Conservation (phyloP, 2,888 invertebrate species). For the Habrosyne pyritoides region DNA sequence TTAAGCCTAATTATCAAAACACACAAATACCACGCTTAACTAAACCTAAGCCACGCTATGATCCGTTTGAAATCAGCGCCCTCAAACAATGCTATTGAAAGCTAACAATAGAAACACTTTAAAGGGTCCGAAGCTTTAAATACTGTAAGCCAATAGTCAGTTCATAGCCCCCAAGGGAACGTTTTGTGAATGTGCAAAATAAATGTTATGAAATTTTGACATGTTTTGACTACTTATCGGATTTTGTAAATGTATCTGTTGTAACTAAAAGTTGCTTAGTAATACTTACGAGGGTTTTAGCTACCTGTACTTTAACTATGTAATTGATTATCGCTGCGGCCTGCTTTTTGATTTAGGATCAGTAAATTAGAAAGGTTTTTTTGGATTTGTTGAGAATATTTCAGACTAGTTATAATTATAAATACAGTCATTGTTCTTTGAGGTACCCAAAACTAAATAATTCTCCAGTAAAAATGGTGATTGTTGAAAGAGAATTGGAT, state of each 20-base stretch:
- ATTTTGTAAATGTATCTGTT: constrained; percentile 44
- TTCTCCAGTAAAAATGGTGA: no score
- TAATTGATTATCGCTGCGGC: constrained; percentile 12
- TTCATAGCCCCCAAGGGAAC: constrained; percentile 52
- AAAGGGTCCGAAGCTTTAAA: constrained; percentile 52
- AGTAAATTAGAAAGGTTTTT: not conserved
- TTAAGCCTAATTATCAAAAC: not conserved
- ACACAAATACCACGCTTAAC: constrained; percentile 10
- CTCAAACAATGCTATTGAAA: constrained; percentile 35
- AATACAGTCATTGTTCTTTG: no score
- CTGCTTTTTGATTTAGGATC: not conserved
- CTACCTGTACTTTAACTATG: constrained; percentile 56
- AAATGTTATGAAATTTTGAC: constrained; percentile 66
- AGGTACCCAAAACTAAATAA: no score
- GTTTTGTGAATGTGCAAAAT: constrained; percentile 51
- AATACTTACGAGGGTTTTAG: constrained; percentile 52
- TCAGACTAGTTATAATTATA: no score
- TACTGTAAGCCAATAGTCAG: constrained; percentile 43
- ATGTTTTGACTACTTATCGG: constrained; percentile 73
- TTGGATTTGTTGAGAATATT: not conserved
- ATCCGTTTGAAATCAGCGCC: constrained; percentile 38
- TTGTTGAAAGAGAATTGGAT: no score
- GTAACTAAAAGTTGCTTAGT: constrained; percentile 54
- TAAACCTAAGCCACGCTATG: constrained; percentile 13
- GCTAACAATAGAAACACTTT: constrained; percentile 62